Percentiles rank a stretch among this genome's conserved stretches.
Evolutionary conservation across 2,888 invertebrate species (phyloP).

Genomic region (Eupithecia subumbrata): DNA sequence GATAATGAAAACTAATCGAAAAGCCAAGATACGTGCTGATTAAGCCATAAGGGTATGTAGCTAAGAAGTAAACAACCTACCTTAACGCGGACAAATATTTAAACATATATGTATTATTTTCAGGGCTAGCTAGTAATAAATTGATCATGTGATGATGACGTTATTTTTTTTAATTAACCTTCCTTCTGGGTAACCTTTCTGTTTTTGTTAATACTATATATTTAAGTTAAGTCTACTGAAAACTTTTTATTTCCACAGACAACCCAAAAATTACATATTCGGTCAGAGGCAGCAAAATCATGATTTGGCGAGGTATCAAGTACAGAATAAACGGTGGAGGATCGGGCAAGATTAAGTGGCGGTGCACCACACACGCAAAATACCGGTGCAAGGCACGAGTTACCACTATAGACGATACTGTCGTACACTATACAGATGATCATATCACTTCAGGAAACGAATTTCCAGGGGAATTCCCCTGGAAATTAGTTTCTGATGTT

Average conservation of each 20-base stretch:
- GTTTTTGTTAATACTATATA: background rate
- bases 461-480: no score
- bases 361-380: conserved; percentile 46
- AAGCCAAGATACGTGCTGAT: no score
- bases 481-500: no score
- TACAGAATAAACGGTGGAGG: conserved; percentile 12
- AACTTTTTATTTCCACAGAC: background rate
- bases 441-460: background rate
- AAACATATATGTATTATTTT: background rate
- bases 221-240: background rate
- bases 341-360: conserved; percentile 34
- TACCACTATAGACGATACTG: background rate
- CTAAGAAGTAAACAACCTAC: no score
- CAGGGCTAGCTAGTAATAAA: background rate
- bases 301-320: conserved; percentile 15
- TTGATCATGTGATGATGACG: background rate
- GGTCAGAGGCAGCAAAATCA: conserved; percentile 23
- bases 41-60: no score
- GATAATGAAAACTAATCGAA: no score
- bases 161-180: background rate
- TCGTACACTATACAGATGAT: background rate
- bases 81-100: no score
- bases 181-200: background rate
- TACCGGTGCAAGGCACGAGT: conserved; percentile 9
- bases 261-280: background rate